Percentiles rank a stretch among this genome's conserved stretches.
Conservation (phyloP, 2,888 invertebrate species). For the Cosmia pyralina region DNA sequence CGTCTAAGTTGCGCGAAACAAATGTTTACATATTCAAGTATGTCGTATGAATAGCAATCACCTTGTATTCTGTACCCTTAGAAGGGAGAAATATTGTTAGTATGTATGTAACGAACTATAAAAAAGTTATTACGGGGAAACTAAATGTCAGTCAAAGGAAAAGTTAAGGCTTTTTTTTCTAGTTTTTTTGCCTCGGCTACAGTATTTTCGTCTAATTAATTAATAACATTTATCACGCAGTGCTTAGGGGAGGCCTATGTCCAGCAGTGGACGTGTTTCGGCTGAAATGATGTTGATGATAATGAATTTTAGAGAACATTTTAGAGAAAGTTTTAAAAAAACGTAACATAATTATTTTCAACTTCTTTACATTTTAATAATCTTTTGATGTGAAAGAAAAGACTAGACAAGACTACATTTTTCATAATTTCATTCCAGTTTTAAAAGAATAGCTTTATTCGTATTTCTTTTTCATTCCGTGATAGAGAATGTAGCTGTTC, state of each 20-base stretch:
- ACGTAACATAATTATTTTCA: background rate
- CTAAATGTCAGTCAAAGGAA: background rate
- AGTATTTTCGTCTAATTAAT: background rate
- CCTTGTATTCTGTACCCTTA: background rate
- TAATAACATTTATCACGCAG: background rate
- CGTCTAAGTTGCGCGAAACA: constrained; percentile 27
- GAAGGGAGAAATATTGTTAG: background rate
- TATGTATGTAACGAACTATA: background rate
- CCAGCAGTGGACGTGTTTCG: too few species aligned
- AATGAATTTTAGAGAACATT: background rate
- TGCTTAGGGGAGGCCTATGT: too few species aligned
- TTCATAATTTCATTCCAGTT: constrained; percentile 24
- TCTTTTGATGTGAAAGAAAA: constrained; percentile 1
- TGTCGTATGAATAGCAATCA: constrained; percentile 8
- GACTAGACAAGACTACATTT: background rate
- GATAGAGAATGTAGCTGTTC: constrained; percentile 25
- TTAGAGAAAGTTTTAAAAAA: background rate
- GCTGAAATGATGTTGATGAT: too few species aligned
- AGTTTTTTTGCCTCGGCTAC: background rate
- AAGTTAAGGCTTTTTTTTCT: background rate
- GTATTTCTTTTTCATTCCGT: constrained; percentile 40
- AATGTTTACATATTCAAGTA: constrained; percentile 53
- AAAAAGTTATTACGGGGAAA: background rate
- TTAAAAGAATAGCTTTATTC: constrained; percentile 27
- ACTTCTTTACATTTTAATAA: background rate